These are phyloP conservation scores for Prorops nasuta DNA, from an alignment of 1,140 invertebrate species.

Conservation along the genomic window DNA sequence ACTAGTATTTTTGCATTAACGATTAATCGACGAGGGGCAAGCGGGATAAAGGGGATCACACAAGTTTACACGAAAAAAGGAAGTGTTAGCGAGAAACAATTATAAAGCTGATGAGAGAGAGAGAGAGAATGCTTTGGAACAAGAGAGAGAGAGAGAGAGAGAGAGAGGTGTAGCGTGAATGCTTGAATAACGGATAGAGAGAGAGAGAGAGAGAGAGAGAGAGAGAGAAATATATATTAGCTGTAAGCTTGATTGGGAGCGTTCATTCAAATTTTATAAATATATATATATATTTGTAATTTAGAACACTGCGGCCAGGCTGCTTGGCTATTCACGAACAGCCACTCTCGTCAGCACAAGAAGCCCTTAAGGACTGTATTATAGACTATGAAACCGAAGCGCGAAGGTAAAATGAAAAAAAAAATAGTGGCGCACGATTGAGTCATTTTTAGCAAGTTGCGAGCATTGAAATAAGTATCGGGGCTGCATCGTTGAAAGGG, in stretches of 20 bases:
- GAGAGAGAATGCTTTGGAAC: conserved; percentile 8
- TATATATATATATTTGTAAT: conserved; percentile 35
- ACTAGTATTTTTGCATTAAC: conserved; percentile 54
- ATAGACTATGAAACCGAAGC: background rate
- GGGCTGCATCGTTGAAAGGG: no score
- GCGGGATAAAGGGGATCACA: background rate
- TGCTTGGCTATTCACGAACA: conserved; percentile 2
- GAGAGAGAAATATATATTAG: conserved; percentile 1
- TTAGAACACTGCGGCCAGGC: conserved; percentile 23
- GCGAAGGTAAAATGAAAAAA: background rate
- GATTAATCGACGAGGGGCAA: conserved; percentile 18
- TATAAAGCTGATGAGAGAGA: conserved; percentile 7
- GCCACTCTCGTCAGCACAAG: background rate
- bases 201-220: background rate
- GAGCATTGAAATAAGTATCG: no score
- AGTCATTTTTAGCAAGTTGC: no score
- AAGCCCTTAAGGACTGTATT: background rate
- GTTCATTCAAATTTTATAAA: conserved; percentile 39
- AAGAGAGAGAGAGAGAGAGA: conserved; percentile 10
- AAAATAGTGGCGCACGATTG: no score
- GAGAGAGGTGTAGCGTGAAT: conserved; percentile 6
- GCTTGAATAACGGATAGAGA: background rate
- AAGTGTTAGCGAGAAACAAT: background rate
- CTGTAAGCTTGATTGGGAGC: conserved; percentile 28
- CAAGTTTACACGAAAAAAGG: background rate